phyloP scores from a whole-genome alignment of 2,797 vertebrate genomes.

The Zenarchopterus dispar region DNA sequence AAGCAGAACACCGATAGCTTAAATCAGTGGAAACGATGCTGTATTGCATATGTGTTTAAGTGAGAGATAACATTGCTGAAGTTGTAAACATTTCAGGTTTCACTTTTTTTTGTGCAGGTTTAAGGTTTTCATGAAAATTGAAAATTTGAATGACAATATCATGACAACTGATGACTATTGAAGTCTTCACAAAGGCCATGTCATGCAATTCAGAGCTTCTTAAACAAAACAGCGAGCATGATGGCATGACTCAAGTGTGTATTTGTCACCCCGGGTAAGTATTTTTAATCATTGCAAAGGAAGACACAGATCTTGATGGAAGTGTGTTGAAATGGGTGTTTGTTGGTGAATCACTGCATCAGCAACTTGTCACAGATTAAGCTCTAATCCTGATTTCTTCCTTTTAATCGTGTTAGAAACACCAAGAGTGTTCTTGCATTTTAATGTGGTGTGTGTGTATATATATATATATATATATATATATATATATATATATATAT shows the following conservation, averaged over 20 bases:
- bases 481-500: not conserved
- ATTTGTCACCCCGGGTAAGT: conserved; percentile 35
- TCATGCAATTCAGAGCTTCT: not conserved
- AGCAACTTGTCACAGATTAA: conserved; percentile 54
- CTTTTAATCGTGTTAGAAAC: conserved; percentile 43
- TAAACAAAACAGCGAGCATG: conserved; percentile 5
- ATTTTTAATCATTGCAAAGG: conserved; percentile 40
- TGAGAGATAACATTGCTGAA: not conserved
- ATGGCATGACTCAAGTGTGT: conserved; percentile 32
- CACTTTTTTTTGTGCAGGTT: conserved; percentile 1
- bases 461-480: conserved; percentile 1
- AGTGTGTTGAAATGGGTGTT: conserved; percentile 40
- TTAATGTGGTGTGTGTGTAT: conserved; percentile 17
- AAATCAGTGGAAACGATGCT: too few species aligned
- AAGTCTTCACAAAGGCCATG: not conserved
- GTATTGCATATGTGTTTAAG: too few species aligned
- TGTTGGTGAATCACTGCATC: conserved; percentile 62
- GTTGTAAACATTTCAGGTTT: not conserved
- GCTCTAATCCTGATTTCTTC: conserved; percentile 51
- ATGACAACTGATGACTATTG: not conserved
- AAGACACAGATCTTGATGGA: conserved; percentile 22
- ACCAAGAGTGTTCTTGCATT: conserved; percentile 22
- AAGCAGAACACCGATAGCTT: not conserved
- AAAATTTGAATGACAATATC: not conserved
- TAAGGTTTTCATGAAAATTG: not conserved